phyloP scores from a whole-genome alignment of 1,140 invertebrate genomes.

The Drosophila neocordata region DNA sequence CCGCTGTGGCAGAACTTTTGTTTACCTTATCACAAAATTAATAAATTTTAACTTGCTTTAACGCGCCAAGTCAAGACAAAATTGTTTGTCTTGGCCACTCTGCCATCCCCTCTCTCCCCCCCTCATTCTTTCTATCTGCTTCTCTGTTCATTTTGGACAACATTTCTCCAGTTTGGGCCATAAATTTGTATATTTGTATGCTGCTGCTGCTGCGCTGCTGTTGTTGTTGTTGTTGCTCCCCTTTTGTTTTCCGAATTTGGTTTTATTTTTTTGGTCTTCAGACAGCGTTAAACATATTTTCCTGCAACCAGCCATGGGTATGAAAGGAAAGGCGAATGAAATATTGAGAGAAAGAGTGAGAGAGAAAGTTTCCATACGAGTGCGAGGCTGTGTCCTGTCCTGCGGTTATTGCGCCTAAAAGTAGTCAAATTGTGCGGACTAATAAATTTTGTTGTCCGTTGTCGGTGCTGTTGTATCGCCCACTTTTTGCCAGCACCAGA shows the following conservation, averaged over 20 bases:
- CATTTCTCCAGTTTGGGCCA: slow-evolving; percentile 75
- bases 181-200: slow-evolving; percentile 78
- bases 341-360: slow-evolving; percentile 51
- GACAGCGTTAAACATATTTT: slow-evolving; percentile 69
- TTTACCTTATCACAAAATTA: slow-evolving; percentile 79
- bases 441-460: slow-evolving; percentile 78
- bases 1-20: slow-evolving; percentile 41
- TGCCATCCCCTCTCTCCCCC: background rate
- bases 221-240: slow-evolving; percentile 36
- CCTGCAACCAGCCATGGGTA: slow-evolving; percentile 28
- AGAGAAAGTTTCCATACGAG: slow-evolving; percentile 40
- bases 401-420: slow-evolving; percentile 80
- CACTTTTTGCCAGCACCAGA: slow-evolving; percentile 36
- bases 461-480: slow-evolving; percentile 69
- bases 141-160: slow-evolving; percentile 39
- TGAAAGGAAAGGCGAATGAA: background rate
- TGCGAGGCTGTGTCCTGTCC: slow-evolving; percentile 49
- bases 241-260: slow-evolving; percentile 40
- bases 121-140: background rate
- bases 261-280: slow-evolving; percentile 45
- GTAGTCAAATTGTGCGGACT: slow-evolving; percentile 80
- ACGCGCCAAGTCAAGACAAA: slow-evolving; percentile 51
- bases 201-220: slow-evolving; percentile 29
- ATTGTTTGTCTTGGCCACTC: slow-evolving; percentile 54
- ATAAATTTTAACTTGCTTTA: slow-evolving; percentile 79